Percentiles rank a stretch among this genome's conserved stretches.
Conservation (phyloP, 2,113 vertebrate species). For the Halcyon senegalensis region DNA sequence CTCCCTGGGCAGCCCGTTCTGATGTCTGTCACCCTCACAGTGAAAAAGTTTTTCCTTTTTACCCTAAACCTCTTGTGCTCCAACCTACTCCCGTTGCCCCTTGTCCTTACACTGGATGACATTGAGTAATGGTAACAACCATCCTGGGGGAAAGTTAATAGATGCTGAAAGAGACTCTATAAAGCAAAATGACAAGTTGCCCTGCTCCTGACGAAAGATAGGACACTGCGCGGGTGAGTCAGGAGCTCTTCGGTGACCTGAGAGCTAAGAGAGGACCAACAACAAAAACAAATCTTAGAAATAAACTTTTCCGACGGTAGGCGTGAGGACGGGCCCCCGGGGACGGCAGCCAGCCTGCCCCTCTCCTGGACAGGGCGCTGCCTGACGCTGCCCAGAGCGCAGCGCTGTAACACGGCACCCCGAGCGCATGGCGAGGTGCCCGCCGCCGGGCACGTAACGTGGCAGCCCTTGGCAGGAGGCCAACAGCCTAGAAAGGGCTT, state of each 20-base stretch:
- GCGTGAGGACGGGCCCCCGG: fast-evolving
- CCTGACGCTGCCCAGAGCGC: not conserved
- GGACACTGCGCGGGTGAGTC: fast-evolving
- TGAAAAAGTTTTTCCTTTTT: no score
- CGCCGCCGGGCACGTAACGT: not conserved
- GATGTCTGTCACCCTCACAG: no score
- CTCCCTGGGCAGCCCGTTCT: no score
- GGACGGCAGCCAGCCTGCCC: not conserved
- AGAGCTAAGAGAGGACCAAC: not conserved
- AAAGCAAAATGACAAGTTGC: not conserved
- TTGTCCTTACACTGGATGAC: no score
- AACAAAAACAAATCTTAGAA: not conserved
- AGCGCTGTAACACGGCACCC: not conserved
- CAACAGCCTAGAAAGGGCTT: fast-evolving
- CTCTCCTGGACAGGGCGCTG: not conserved
- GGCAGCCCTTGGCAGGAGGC: fast-evolving
- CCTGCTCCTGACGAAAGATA: not conserved
- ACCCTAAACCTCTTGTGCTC: no score
- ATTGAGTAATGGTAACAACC: not conserved
- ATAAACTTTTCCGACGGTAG: not conserved
- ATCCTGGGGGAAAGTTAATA: not conserved
- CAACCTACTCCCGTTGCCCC: no score
- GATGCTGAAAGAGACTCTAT: not conserved
- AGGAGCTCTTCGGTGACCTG: not conserved
- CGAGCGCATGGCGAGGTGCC: fast-evolving